Base-by-base conservation (phyloP, 2,888 invertebrate species). In the Blomia tropicalis region DNA sequence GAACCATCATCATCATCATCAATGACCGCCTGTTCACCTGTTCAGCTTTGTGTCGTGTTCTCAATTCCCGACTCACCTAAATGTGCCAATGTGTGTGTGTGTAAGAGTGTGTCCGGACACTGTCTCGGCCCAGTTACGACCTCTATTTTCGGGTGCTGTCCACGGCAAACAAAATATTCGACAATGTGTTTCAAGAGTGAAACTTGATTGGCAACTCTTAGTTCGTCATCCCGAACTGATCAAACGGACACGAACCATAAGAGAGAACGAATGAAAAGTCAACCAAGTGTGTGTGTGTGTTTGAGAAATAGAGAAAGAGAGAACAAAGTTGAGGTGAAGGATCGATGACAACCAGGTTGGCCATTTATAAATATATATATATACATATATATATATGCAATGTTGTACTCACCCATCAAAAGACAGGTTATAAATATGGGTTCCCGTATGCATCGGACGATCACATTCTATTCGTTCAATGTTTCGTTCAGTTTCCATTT, bases 91-190 rank as follows among this genome's bases (percentile, higher is more conserved):
- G n/a, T 36, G 36, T 36, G 36, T 47, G 51, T 19, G 14, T 47
- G 7, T 7, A 7, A 19, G 5, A 22, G 7, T 7, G 51, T 47
- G 51, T 47, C 51, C 51, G 51, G n/a, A n/a, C n/a, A 11, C 7
- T 27, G 51, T n/a, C 51, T 47, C 51, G 51, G 51, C 51, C 51
- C 51, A 47, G 51, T 11, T 47, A 47, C 51, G 51, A 47, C 51
- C 51, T 47, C 51, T 47, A 47, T 47, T 47, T 47, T 47, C 22
- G 51, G 7, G n/a, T 47, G 7, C n/a, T 25, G 51, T n/a, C n/a
- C 51, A 47, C 22, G 5, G 7, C 7, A 22, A 47, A n/a, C n/a
- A n/a, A n/a, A n/a, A n/a, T n/a, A n/a, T n/a, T n/a, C n/a, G n/a
- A n/a, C n/a, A n/a, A n/a, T n/a, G n/a, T n/a, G 41, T n/a, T 47